phyloP scores from a whole-genome alignment of 1,140 invertebrate species.

The Cydia amplana region DNA sequence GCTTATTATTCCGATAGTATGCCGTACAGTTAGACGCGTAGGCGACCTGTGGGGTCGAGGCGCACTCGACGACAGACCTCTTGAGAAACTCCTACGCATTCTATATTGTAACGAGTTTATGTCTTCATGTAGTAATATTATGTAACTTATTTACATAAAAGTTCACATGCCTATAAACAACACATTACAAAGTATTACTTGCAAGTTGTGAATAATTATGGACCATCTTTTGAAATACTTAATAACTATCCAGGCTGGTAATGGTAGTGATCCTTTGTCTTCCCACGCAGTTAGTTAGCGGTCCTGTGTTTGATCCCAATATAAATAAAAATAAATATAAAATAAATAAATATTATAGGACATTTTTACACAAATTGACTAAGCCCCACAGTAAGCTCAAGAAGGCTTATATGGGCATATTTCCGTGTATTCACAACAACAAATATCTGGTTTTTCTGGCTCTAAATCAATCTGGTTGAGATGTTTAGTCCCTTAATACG shows the following conservation, averaged over 20 bases:
- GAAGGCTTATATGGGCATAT: too few species aligned
- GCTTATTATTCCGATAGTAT: constrained; percentile 23
- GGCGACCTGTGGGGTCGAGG: constrained; percentile 48
- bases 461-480: too few species aligned
- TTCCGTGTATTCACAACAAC: too few species aligned
- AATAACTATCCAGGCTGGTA: too few species aligned
- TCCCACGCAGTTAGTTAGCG: too few species aligned
- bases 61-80: constrained; percentile 42
- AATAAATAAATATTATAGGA: too few species aligned
- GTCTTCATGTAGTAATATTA: constrained; percentile 15
- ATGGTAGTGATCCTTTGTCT: too few species aligned
- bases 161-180: neutral
- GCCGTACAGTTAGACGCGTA: constrained; percentile 58
- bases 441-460: too few species aligned
- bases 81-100: constrained; percentile 50
- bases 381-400: too few species aligned
- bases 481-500: neutral
- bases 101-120: constrained; percentile 37
- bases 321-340: too few species aligned
- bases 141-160: constrained; percentile 10
- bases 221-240: neutral
- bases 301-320: too few species aligned
- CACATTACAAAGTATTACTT: neutral
- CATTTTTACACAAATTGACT: too few species aligned
- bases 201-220: neutral